Evolutionary conservation across 1,140 invertebrate genomes (phyloP), one percentile per base, ranked within the genome.

Genomic region (Drosophila varians): DNA sequence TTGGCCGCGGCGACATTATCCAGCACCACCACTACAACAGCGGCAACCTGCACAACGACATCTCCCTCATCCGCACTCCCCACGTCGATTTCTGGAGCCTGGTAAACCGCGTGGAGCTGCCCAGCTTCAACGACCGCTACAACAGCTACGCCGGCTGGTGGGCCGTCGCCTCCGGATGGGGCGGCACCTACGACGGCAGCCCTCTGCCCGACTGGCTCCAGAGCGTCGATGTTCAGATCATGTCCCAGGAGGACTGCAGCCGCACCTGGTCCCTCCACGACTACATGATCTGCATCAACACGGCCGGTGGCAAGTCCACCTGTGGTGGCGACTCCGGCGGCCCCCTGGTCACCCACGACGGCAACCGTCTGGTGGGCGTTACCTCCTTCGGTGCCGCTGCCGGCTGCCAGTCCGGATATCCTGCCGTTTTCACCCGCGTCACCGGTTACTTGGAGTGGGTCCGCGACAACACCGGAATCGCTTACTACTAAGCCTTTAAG

Each of bases 251-350:
- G 1, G 66, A 68, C 7, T 83, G 72, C 26, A 69, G 65, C 49
- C 36, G 42, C 14, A 26, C 6, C 14, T 52, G 68, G 68, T 40
- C 18, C 3, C 46, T 77, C 12, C 26, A 45, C 54, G 62, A 69
- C 21, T 52, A 77, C 42, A 88, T 70, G 36, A 58, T 90, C 57
- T 90, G 88, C 70, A 73, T 83, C 38, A 43, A 70, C n/a, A 82
- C 80, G 16, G 51, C 65, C 4, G 49, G 62, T 1, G 84, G 77
- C 18, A 77, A 57, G 47, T 90, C 89, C 4, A 90, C 89, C 12
- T 90, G 89, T 70, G 68, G 82, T 40, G 93, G 93, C 58, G 93
- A 94, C 90, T 93, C 92, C 56, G 93, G 93, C 47, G 93, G 93
- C 25, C 91, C 92, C 7, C 69, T 93, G 57, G 90, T 92, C 0